Percentiles rank a stretch among this genome's conserved stretches.
Evolutionary conservation across 2,113 vertebrate genomes (phyloP).

Genomic region (Ranitomeya imitator): DNA sequence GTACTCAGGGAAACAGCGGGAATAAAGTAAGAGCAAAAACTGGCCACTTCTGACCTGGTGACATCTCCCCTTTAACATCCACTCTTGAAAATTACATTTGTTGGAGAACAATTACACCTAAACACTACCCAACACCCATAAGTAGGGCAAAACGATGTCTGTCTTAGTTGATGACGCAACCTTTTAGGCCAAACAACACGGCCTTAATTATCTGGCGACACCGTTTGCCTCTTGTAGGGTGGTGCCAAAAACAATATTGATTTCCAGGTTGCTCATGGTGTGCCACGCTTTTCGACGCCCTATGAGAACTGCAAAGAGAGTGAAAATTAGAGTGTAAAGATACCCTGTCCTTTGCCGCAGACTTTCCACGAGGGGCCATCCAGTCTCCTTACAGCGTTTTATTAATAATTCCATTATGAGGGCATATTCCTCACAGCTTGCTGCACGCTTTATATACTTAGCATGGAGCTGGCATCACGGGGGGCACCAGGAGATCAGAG

Average conservation of each 20-base stretch:
- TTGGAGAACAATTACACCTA: too few species aligned
- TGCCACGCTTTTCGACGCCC: background rate
- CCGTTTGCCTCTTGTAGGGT: background rate
- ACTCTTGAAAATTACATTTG: too few species aligned
- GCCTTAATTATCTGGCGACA: background rate
- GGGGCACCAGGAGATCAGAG: constrained; percentile 38
- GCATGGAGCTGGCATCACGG: constrained; percentile 22
- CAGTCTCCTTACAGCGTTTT: background rate
- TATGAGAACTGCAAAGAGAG: background rate
- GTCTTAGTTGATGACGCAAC: too few species aligned
- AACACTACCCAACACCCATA: too few species aligned
- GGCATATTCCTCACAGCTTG: constrained; percentile 19
- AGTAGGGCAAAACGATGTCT: too few species aligned
- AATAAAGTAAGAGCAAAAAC: too few species aligned
- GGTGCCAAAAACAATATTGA: background rate
- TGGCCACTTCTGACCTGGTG: too few species aligned
- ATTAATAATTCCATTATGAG: constrained; percentile 24
- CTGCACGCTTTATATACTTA: constrained; percentile 2
- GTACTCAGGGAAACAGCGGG: too few species aligned
- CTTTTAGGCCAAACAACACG: background rate
- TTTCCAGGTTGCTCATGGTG: too few species aligned
- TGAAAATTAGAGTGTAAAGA: background rate
- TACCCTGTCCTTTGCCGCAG: background rate
- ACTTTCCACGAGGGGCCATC: background rate
- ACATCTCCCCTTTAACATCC: too few species aligned